Evolutionary conservation across 2,113 vertebrate species (phyloP).

Genomic region (Podarcis muralis): DNA sequence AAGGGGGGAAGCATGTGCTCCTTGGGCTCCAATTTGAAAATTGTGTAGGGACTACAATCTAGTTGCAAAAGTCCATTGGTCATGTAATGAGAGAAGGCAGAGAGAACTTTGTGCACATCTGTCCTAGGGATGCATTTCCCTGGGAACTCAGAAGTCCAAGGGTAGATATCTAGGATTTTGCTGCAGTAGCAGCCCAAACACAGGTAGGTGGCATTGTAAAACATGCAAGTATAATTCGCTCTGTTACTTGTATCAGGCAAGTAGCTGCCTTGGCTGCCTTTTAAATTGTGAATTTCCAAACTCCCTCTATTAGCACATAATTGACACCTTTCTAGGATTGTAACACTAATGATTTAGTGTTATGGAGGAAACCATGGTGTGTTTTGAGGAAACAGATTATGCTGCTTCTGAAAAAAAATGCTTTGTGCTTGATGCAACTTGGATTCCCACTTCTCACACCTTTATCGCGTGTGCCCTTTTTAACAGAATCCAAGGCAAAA

Average conservation of each 20-base stretch:
- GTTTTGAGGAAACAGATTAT: background rate
- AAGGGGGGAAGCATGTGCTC: background rate
- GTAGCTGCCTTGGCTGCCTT: background rate
- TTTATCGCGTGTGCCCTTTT: background rate
- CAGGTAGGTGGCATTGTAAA: background rate
- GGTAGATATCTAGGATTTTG: background rate
- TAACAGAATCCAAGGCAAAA: background rate
- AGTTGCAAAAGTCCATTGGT: background rate
- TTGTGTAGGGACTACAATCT: background rate
- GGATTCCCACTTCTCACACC: background rate
- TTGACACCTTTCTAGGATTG: background rate
- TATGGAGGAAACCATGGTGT: background rate
- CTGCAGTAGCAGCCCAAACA: background rate
- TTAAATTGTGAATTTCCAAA: background rate
- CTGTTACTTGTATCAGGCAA: background rate
- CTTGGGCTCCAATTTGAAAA: background rate
- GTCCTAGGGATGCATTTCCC: background rate
- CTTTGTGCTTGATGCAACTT: background rate
- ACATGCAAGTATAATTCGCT: no score
- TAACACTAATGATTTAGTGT: background rate
- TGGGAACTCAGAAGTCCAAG: background rate
- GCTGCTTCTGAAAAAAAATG: background rate
- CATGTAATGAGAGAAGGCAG: background rate
- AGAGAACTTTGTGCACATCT: background rate
- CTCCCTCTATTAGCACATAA: background rate